phyloP scores from a whole-genome alignment of 2,113 vertebrate genomes.

The Syngnathus scovelli region DNA sequence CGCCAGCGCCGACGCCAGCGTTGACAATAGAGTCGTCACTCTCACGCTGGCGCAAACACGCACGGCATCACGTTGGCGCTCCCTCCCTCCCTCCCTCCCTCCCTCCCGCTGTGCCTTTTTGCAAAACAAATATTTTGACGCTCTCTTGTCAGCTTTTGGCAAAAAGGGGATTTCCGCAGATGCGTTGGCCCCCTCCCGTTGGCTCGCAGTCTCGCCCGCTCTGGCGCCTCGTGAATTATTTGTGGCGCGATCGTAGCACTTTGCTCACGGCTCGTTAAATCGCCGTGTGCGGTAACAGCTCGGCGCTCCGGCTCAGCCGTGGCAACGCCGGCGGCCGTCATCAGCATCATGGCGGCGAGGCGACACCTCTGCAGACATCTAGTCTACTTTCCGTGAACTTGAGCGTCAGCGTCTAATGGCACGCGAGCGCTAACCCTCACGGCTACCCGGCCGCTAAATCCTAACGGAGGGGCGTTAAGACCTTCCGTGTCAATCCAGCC shows the following conservation, averaged over 20 bases:
- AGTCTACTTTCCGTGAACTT: too few species aligned
- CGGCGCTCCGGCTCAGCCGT: background rate
- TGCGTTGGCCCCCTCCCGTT: conserved; percentile 12
- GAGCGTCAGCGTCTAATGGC: too few species aligned
- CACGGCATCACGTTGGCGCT: background rate
- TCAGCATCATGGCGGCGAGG: background rate
- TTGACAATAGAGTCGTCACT: conserved; percentile 17
- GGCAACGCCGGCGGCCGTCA: background rate
- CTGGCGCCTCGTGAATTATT: conserved; percentile 70
- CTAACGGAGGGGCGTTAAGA: background rate
- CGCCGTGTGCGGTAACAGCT: background rate
- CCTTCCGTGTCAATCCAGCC: background rate
- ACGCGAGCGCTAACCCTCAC: too few species aligned
- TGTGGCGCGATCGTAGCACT: conserved; percentile 65
- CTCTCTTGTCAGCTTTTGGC: conserved; percentile 33
- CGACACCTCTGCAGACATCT: background rate
- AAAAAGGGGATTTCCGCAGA: conserved; percentile 46
- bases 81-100: conserved; percentile 16
- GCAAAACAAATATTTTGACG: conserved; percentile 39
- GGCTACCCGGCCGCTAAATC: background rate
- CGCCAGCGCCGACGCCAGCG: too few species aligned
- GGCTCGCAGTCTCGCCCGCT: conserved; percentile 48
- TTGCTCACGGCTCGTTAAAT: conserved; percentile 70
- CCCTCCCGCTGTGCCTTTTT: conserved; percentile 47
- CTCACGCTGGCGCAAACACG: conserved; percentile 20